Conservation (phyloP, 2,113 vertebrate species). For the Coryphaenoides rupestris region DNA sequence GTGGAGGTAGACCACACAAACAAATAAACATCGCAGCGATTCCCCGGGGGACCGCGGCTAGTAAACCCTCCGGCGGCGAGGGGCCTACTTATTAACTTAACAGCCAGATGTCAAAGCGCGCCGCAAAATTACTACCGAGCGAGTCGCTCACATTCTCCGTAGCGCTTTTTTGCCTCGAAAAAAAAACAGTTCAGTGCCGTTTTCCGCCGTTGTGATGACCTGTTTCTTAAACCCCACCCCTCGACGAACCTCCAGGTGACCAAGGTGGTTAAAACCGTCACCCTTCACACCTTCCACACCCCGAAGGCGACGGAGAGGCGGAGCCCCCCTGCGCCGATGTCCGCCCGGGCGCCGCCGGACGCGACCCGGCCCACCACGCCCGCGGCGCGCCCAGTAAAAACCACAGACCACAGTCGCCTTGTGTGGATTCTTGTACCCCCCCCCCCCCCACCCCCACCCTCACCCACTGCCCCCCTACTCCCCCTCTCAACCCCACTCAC, state of each 20-base stretch:
- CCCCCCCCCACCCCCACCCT: neutral
- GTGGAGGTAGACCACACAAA: slow-evolving; percentile 39
- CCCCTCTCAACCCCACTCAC: too few species aligned
- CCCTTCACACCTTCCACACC: slow-evolving; percentile 55
- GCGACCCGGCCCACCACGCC: slow-evolving; percentile 5
- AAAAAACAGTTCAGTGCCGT: neutral
- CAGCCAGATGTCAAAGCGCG: slow-evolving; percentile 4
- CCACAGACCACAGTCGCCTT: slow-evolving; percentile 7
- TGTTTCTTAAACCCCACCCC: slow-evolving; percentile 3
- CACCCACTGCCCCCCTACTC: neutral
- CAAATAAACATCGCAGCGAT: slow-evolving; percentile 37
- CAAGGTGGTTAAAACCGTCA: slow-evolving; percentile 68
- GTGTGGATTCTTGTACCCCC: slow-evolving; percentile 23
- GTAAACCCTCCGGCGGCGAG: slow-evolving; percentile 6
- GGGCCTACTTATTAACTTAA: slow-evolving; percentile 17
- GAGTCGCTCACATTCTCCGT: too few species aligned
- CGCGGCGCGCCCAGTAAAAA: slow-evolving; percentile 57
- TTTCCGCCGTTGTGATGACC: neutral
- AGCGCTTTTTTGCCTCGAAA: too few species aligned
- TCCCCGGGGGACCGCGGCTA: slow-evolving; percentile 13
- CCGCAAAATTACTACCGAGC: neutral
- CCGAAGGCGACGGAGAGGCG: slow-evolving; percentile 37
- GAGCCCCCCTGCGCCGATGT: slow-evolving; percentile 38
- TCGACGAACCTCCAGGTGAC: slow-evolving; percentile 46
- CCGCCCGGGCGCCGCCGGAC: slow-evolving; percentile 16